Base-by-base conservation (phyloP, 2,113 vertebrate species). In the Oncorhynchus clarkii region DNA sequence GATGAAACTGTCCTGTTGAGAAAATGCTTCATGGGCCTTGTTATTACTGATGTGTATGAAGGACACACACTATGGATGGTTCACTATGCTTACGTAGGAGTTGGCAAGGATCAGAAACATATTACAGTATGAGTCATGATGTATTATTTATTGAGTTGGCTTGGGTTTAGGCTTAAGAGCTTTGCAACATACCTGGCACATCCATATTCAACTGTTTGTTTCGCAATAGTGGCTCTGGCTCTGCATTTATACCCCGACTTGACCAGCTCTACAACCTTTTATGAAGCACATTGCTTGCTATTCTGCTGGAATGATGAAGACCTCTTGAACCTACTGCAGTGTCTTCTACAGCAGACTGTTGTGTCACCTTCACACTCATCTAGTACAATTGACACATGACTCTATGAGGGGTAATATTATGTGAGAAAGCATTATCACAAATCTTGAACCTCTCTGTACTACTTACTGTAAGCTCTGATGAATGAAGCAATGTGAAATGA, bases 281-380 rank as follows among this genome's bases (percentile, higher is more conserved):
- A 13, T 18, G 3, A 49, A 70, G 68, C 4, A 70, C 11, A 49
- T 12, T 16, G 22, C 68, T 24, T 70, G 66, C 66, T 62, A 62
- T 72, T 76, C 14, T 39, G 60, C 69, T 75, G 70, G 39, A 14
- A 54, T 22, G 67, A 67, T 18, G 45, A 18, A 27, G 62, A 67
- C 64, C 73, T 74, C 54, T 24, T 66, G 62, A 81, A 70, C 24
- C 73, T 4, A 66, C 72, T 48, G 31, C 14, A 16, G 31, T 49
- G 54, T 26, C 70, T 83, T 71, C 84, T 74, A 72, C 51, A 66
- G 75, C 66, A 26, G 75, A 45, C 39, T 45, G 39, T 72, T 54
- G 66, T 82, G 87, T 82, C 83, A 86, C 85, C 81, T 81, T 88
- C 81, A 86, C 79, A 74, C 54, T 20, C 65, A 59, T 22, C 1